Evolutionary conservation across 2,113 vertebrate genomes (phyloP).

Genomic region (Benitochromis conjunctus): DNA sequence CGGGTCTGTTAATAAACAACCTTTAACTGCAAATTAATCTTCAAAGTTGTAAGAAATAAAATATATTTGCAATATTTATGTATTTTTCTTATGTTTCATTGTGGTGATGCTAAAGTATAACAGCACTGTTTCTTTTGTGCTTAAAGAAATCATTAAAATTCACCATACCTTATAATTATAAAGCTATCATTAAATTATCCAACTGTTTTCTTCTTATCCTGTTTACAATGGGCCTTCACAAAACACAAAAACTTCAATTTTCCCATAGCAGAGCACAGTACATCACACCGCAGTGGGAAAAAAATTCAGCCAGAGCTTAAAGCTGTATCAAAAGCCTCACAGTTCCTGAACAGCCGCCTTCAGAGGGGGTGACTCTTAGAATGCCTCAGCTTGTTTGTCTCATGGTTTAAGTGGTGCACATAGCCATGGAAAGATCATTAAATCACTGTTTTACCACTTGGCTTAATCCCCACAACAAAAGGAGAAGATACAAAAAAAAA

Average conservation of each 20-base stretch:
- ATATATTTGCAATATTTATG: not conserved
- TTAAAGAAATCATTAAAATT: constrained; percentile 20
- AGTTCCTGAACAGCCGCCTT: constrained; percentile 66
- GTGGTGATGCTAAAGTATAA: not conserved
- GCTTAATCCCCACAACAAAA: constrained; percentile 74
- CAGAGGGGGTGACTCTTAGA: constrained; percentile 70
- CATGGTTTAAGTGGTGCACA: constrained; percentile 73
- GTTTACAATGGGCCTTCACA: constrained; percentile 58
- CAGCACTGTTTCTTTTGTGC: not conserved
- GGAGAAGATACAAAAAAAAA: constrained; percentile 60
- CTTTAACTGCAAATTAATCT: not conserved
- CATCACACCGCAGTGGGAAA: constrained; percentile 60
- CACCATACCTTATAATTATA: constrained; percentile 14
- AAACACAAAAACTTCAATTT: constrained; percentile 58
- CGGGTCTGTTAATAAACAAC: not conserved
- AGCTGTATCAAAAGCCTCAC: constrained; percentile 63
- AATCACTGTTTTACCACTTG: constrained; percentile 82
- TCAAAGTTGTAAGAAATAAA: too few relatives aligned
- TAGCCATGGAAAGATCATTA: constrained; percentile 78
- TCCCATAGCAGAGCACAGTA: constrained; percentile 60
- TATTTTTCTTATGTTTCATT: not conserved
- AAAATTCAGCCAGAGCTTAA: constrained; percentile 61
- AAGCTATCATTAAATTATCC: constrained; percentile 45
- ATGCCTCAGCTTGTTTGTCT: constrained; percentile 69
- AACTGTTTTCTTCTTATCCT: constrained; percentile 47